A percentile compares a stretch with the other conserved stretches of the same genome.
Conservation (phyloP, 2,113 vertebrate species). For the Ceuthmochares aereus region DNA sequence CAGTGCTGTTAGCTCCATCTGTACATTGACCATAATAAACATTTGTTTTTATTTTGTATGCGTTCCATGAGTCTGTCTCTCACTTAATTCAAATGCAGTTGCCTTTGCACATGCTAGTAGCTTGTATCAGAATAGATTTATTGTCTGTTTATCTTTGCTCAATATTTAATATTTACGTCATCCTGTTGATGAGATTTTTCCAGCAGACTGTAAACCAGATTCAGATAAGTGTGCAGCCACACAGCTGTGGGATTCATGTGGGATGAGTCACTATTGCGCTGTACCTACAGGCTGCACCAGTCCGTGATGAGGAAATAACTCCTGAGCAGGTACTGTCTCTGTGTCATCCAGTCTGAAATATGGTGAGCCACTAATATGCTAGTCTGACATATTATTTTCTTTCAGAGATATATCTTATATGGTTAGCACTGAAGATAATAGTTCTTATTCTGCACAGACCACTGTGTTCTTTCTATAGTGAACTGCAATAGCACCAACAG, state of each 20-base stretch:
- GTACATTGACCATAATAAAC: background rate
- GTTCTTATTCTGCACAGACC: background rate
- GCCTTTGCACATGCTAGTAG: background rate
- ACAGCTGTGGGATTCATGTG: background rate
- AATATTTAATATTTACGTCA: constrained; percentile 62
- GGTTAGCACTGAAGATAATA: background rate
- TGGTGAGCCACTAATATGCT: background rate
- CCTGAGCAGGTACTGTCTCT: background rate
- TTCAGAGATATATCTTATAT: background rate
- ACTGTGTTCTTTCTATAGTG: background rate
- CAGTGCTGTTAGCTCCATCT: background rate
- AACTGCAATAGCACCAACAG: background rate
- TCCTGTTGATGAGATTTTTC: background rate
- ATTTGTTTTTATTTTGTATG: constrained; percentile 1
- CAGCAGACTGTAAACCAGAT: background rate
- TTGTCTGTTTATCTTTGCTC: constrained; percentile 62
- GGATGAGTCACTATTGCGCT: background rate
- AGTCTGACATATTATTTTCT: background rate
- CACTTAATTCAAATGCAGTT: constrained; percentile 3
- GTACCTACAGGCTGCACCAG: fast-evolving
- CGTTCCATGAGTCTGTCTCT: constrained; percentile 15
- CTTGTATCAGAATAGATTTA: constrained; percentile 47
- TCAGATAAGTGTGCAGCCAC: background rate
- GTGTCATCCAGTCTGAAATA: fast-evolving
- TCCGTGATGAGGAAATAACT: background rate